Conservation (phyloP, 2,888 invertebrate genomes). For the Trichacis sp. region DNA sequence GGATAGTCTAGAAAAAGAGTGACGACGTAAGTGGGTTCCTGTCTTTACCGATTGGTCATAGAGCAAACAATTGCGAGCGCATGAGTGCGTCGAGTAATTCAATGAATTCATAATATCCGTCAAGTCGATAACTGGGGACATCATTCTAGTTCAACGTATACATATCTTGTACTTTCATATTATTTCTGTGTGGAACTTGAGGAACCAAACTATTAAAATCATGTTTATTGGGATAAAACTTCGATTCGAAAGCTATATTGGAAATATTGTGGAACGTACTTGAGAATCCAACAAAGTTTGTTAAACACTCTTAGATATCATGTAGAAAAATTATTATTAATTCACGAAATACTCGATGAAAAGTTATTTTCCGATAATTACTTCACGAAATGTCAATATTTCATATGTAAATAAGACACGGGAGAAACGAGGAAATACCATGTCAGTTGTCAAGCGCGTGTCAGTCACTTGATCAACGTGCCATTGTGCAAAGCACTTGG, state of each 20-base stretch:
- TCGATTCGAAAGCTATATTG: no score
- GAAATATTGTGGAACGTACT: no score
- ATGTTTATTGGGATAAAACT: no score
- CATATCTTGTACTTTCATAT: background rate
- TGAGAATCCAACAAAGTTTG: no score
- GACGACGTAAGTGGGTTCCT: background rate
- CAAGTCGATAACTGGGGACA: background rate
- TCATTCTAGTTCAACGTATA: background rate
- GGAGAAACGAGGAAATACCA: constrained; percentile 15
- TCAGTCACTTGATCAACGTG: constrained; percentile 29
- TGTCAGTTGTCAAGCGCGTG: constrained; percentile 24
- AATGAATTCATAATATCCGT: background rate
- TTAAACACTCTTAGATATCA: no score
- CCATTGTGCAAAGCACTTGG: constrained; percentile 16
- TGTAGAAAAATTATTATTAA: no score
- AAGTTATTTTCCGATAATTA: background rate
- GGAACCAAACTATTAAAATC: no score
- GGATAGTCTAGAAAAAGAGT: constrained; percentile 15
- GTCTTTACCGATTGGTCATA: constrained; percentile 9
- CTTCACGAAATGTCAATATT: background rate
- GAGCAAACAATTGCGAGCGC: constrained; percentile 22
- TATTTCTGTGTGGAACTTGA: background rate
- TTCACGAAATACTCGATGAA: no score
- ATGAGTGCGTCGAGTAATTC: constrained; percentile 3
- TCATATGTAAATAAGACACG: background rate